Evolutionary conservation across 2,797 vertebrate species (phyloP).

Genomic region (Esox masquinongy): DNA sequence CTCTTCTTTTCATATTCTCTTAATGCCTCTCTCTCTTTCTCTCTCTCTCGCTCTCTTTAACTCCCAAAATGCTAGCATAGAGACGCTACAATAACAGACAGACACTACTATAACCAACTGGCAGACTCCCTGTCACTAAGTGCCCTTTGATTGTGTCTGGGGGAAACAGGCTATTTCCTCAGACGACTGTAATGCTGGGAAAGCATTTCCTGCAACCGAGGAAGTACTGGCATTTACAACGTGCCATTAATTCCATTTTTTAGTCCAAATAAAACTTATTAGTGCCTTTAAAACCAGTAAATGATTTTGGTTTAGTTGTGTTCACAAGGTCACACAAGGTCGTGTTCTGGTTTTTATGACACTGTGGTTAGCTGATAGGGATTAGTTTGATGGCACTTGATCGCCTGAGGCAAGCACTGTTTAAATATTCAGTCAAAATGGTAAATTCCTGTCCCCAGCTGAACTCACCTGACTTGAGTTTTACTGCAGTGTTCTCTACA

Average conservation of each 20-base stretch:
- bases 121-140: not conserved
- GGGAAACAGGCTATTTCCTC: slow-evolving; percentile 30
- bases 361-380: slow-evolving; percentile 20
- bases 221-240: not conserved
- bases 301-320: slow-evolving; percentile 3
- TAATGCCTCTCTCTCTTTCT: not conserved
- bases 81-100: slow-evolving; percentile 2
- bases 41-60: not conserved
- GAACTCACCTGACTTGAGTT: not conserved
- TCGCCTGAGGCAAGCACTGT: slow-evolving; percentile 1
- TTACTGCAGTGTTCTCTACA: too few species aligned
- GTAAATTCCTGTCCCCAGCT: slow-evolving; percentile 14
- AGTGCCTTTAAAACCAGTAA: not conserved
- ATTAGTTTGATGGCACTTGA: slow-evolving; percentile 32
- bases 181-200: slow-evolving; percentile 33
- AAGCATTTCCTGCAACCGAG: slow-evolving; percentile 27
- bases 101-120: not conserved
- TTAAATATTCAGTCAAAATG: not conserved
- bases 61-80: not conserved
- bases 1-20: not conserved
- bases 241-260: not conserved
- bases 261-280: not conserved
- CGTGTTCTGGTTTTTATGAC: slow-evolving; percentile 39
- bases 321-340: too few species aligned
- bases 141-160: slow-evolving; percentile 36